Base-by-base conservation (phyloP, 2,888 invertebrate genomes). In the Rhagonycha fulva region DNA sequence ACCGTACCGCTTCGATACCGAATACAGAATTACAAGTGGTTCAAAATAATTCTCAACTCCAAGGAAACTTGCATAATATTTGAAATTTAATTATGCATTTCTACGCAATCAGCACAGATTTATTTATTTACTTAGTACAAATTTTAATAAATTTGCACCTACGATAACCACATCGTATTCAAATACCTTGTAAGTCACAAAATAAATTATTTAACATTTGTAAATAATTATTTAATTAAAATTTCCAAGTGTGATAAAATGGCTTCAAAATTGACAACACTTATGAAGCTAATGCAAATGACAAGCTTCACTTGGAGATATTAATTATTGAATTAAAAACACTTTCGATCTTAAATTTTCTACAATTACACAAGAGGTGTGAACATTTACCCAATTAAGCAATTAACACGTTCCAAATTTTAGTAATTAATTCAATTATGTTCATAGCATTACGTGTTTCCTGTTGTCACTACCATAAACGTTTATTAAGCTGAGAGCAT, bases 1-100 rank as follows among this genome's bases (percentile, higher is more conserved):
- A 66, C 63, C 63, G 23, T 66, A 66, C 67, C 74, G 73, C 74
- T 68, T 70, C 76, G 70, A 32, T 63, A 66, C 66, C 70, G 47
- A 66, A 74, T 76, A 68, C 72, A 74, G 76, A 76, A 76, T 76
- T 78, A 73, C 76, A 78, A 76, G 70, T 75, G 76, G 74, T 79
- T 78, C 72, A 70, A 71, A 78, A 74, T 66, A 14, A 66, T 72
- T 78, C 74, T 74, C 74, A 71, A 76, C 67, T 68, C 75, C 72
- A 72, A 76, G 71, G 73, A 74, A 76, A 77, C 78, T 77, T 80
- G 80, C 80, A 81, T 81, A 81, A 80, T 78, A 75, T 79, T 80
- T 80, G 71, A 79, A 79, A 80, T 77, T 77, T 77, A 79, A 79
- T 81, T 81, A 80, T 77, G 79, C 76, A 80, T 78, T 81, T 81